Percentiles rank a stretch among this genome's conserved stretches.
Conservation (phyloP, 2,113 vertebrate species). For the Bothrops jararaca region DNA sequence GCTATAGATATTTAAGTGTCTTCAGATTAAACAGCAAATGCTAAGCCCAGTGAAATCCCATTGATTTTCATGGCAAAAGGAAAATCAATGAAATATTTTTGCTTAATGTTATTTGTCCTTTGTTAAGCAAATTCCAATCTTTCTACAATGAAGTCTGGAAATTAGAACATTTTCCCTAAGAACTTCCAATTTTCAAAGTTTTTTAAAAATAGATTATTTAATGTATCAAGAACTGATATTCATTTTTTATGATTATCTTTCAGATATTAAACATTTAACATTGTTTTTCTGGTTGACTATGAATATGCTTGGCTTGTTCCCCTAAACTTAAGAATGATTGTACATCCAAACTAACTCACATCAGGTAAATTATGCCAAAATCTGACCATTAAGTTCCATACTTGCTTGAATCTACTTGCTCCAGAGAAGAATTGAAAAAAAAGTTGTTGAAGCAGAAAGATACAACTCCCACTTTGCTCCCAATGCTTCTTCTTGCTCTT, state of each 20-base stretch:
- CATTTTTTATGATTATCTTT: background rate
- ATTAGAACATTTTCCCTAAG: background rate
- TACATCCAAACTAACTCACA: background rate
- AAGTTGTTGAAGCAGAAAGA: background rate
- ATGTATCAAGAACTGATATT: background rate
- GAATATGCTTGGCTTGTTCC: background rate
- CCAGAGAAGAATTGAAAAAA: background rate
- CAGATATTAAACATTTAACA: background rate
- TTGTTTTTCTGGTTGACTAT: background rate
- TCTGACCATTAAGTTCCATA: background rate
- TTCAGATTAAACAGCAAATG: background rate
- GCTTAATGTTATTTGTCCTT: background rate
- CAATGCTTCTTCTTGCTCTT: background rate
- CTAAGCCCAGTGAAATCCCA: background rate
- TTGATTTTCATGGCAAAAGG: background rate
- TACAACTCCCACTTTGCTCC: background rate
- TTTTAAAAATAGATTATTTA: background rate
- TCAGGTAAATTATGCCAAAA: background rate
- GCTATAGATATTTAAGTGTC: background rate
- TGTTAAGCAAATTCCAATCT: background rate
- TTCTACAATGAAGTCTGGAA: background rate
- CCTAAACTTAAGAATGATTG: background rate
- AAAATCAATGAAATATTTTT: background rate
- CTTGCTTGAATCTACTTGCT: background rate
- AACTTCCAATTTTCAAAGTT: background rate